phyloP scores from a whole-genome alignment of 2,113 vertebrate species.

The Odontophorus gujanensis region DNA sequence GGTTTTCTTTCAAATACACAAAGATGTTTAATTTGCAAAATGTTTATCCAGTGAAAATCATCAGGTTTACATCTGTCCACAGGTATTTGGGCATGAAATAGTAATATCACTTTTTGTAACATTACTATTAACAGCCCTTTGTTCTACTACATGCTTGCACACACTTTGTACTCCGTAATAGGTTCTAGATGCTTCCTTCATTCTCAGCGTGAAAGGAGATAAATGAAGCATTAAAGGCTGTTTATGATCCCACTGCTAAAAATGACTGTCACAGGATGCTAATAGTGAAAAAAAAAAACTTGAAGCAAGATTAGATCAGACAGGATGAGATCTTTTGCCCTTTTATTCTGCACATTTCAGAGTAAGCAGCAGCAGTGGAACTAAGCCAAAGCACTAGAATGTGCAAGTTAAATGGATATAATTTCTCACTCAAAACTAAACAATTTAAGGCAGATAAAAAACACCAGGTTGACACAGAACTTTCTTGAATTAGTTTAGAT shows the following conservation, averaged over 20 bases:
- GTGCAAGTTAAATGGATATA: background rate
- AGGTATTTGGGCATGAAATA: background rate
- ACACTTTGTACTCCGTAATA: background rate
- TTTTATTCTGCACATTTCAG: background rate
- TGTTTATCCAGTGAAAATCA: background rate
- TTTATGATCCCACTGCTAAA: slow-evolving; percentile 22
- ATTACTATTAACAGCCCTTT: background rate
- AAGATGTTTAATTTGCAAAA: background rate
- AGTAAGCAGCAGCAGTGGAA: background rate
- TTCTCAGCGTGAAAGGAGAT: background rate
- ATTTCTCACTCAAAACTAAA: background rate
- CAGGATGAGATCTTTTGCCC: slow-evolving; percentile 7
- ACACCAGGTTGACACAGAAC: background rate
- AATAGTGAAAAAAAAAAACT: background rate
- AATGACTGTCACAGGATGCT: slow-evolving; percentile 19
- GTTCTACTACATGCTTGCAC: background rate
- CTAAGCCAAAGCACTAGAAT: background rate
- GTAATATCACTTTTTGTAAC: background rate
- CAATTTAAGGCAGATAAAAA: background rate
- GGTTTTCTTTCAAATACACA: background rate
- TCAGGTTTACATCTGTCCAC: background rate
- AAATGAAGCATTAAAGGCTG: background rate
- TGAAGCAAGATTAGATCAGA: slow-evolving; percentile 24
- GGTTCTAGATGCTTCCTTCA: background rate
- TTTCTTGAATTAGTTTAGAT: background rate